A percentile compares a stretch with the other conserved stretches of the same genome.
phyloP scores from a whole-genome alignment of 2,113 vertebrate genomes.

The Climacteris rufus region DNA sequence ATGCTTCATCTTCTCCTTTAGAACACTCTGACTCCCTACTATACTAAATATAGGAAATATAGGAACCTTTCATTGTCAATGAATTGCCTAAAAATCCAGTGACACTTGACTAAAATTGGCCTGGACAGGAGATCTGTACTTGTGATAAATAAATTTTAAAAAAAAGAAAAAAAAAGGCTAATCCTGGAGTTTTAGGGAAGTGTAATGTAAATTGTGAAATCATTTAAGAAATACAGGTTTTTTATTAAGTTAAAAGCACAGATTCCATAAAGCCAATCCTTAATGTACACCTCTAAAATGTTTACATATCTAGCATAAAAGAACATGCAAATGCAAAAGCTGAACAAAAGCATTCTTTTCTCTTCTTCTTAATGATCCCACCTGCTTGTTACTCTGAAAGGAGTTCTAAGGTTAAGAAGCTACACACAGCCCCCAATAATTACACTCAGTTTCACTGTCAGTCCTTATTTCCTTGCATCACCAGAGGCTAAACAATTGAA shows the following conservation, averaged over 20 bases:
- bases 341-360: background rate
- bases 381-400: background rate
- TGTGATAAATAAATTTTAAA: no score
- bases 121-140: background rate
- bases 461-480: background rate
- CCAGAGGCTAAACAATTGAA: background rate
- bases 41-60: background rate
- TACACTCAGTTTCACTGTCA: background rate
- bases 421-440: background rate
- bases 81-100: background rate
- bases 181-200: rapidly evolving
- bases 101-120: background rate
- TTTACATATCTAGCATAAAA: background rate
- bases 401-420: background rate
- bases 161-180: background rate
- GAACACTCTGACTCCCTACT: background rate
- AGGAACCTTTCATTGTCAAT: background rate
- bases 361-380: background rate
- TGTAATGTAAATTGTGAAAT: background rate
- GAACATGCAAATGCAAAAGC: background rate
- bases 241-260: background rate
- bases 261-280: background rate
- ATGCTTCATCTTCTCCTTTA: background rate
- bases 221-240: background rate
- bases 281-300: background rate